Base-by-base conservation (phyloP, 2,797 vertebrate genomes). In the Rhincodon typus region DNA sequence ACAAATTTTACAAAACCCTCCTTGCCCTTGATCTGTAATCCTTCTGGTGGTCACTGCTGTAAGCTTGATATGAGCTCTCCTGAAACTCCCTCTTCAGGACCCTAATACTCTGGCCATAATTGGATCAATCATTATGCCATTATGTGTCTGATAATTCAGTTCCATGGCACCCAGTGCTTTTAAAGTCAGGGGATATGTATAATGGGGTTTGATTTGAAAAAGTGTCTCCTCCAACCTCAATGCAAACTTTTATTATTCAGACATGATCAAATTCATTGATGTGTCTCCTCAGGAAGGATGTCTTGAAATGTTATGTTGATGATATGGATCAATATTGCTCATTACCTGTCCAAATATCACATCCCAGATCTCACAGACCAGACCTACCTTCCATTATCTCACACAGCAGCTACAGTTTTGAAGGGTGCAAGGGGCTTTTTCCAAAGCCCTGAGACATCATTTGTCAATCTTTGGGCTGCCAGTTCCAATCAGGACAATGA, bases 301-400 rank as follows among this genome's bases (percentile, higher is more conserved):
- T 79, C n/a, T 42, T 84, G 38, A 84, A 84, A 84, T 84, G 79
- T 84, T 84, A 42, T 38, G 42, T 46, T 84, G 42, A 3, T 46
- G 42, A 38, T 42, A 84, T 84, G 19, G 42, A 84, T 25, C 82
- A 5, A 25, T 84, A 84, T 46, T 42, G 79, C n/a, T 84, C 19
- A 23, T 84, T 84, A 23, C 42, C 79, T 42, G 38, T 84, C 17
- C 38, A 42, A 38, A 42, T 21, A 19, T 19, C 77, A 82, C 17
- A 82, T 19, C 15, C 34, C 79, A 46, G 38, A 46, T 84, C 42
- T 46, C 82, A 84, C 8, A 38, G 6, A 2, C 82, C 19, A 38
- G 66, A 93, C 66, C 1, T 69, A 93, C 90, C 90, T 93, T 93
- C 90, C 90, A 93, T 93, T 67, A 66, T 93, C 62, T 93, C n/a